Conservation (phyloP, 2,888 invertebrate species). For the Lycia hirtaria region DNA sequence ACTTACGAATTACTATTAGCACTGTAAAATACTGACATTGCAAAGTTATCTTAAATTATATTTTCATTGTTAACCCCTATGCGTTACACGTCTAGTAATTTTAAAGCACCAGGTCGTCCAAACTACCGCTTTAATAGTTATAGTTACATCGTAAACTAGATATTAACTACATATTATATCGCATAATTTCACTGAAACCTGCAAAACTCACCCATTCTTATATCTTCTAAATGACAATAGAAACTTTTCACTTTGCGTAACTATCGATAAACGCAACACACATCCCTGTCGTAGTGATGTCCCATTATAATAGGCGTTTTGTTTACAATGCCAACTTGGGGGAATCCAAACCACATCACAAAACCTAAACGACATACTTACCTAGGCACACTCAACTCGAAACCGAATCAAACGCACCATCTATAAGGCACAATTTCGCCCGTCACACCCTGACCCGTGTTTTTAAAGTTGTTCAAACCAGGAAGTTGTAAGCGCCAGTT, state of each 20-base stretch:
- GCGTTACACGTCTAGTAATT: too few species aligned
- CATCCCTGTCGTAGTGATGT: slow-evolving; percentile 64
- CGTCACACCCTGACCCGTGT: slow-evolving; percentile 3
- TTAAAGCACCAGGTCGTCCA: too few species aligned
- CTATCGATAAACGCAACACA: slow-evolving; percentile 45
- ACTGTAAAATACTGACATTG: too few species aligned
- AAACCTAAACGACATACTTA: slow-evolving; percentile 46
- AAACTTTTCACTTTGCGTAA: slow-evolving; percentile 12
- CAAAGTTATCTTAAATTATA: too few species aligned
- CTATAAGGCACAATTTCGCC: slow-evolving; percentile 42
- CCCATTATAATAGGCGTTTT: slow-evolving; percentile 83
- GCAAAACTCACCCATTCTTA: too few species aligned
- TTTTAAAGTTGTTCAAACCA: slow-evolving; percentile 1
- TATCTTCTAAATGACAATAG: not conserved
- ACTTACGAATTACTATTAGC: too few species aligned
- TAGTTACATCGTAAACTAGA: too few species aligned
- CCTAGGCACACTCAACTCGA: slow-evolving; percentile 40
- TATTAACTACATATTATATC: too few species aligned
- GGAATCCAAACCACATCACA: slow-evolving; percentile 58
- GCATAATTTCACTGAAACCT: too few species aligned
- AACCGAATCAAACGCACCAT: slow-evolving; percentile 44
- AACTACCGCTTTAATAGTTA: too few species aligned
- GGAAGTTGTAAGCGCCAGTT: slow-evolving; percentile 38
- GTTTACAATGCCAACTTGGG: slow-evolving; percentile 80
- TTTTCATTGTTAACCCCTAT: too few species aligned